Evolutionary conservation across 2,113 vertebrate genomes (phyloP).

Genomic region (Gorilla gorilla): DNA sequence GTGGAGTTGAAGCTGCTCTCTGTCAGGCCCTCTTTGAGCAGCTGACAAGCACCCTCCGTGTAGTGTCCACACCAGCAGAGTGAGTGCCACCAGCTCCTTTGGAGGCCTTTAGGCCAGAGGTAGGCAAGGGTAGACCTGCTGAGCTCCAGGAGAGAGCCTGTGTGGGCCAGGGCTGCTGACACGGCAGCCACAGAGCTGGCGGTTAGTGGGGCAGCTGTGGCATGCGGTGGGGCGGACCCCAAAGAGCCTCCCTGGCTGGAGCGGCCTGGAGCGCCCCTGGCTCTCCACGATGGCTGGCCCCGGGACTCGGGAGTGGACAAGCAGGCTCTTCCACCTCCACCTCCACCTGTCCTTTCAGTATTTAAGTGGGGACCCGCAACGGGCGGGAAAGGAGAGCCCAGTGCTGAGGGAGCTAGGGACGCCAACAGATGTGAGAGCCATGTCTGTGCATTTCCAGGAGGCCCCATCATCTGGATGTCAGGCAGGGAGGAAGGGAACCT

Average conservation of each 20-base stretch:
- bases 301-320: neutral
- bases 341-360: neutral
- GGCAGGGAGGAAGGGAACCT: neutral
- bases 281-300: neutral
- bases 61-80: neutral
- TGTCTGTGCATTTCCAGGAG: neutral
- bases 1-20: neutral
- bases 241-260: neutral
- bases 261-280: neutral
- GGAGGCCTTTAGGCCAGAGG: neutral
- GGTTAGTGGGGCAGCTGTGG: neutral
- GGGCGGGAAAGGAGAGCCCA: accelerated
- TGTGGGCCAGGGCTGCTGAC: too few relatives aligned
- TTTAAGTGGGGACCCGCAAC: neutral
- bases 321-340: neutral
- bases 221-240: too few relatives aligned
- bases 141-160: neutral
- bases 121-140: neutral
- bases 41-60: neutral
- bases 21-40: neutral
- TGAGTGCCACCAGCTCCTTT: neutral
- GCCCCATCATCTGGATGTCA: too few relatives aligned
- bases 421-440: neutral
- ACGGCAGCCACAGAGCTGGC: too few relatives aligned
- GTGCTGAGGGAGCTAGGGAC: neutral